phyloP scores from a whole-genome alignment of 2,797 vertebrate genomes.

The Helostoma temminkii region DNA sequence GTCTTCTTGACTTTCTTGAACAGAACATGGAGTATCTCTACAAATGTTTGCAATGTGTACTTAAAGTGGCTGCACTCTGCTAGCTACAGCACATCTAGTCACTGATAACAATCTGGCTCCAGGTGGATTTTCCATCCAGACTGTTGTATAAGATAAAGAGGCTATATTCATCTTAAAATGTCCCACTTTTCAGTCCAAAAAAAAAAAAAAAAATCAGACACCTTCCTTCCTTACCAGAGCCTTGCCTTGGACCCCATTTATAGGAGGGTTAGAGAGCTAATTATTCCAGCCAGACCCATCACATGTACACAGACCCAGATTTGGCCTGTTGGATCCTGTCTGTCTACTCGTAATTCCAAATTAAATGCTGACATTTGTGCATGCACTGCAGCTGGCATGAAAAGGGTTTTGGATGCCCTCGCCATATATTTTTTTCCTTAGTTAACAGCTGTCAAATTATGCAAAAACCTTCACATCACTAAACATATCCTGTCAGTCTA shows the following conservation, averaged over 20 bases:
- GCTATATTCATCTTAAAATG: conserved; percentile 66
- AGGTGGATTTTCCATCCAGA: conserved; percentile 65
- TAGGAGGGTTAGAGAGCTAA: conserved; percentile 49
- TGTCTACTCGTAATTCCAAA: conserved; percentile 24
- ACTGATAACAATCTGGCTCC: conserved; percentile 55
- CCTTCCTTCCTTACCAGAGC: conserved; percentile 65
- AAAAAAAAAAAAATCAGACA: conserved; percentile 77
- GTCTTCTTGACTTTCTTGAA: background rate
- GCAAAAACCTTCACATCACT: conserved; percentile 28
- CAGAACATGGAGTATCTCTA: conserved; percentile 13
- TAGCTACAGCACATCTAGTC: conserved; percentile 40
- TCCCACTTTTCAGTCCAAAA: conserved; percentile 76
- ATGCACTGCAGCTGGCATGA: conserved; percentile 19
- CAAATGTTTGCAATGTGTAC: conserved; percentile 24
- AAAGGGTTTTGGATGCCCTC: conserved; percentile 18
- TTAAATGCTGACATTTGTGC: conserved; percentile 35
- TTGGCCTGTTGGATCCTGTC: conserved; percentile 34
- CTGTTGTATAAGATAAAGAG: conserved; percentile 58
- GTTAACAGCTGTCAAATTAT: conserved; percentile 34
- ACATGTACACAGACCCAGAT: conserved; percentile 23
- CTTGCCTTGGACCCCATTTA: conserved; percentile 64
- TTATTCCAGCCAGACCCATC: conserved; percentile 63
- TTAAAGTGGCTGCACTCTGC: conserved; percentile 28
- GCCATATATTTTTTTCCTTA: conserved; percentile 19
- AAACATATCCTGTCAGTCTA: too few species aligned